Base-by-base conservation (phyloP, 2,888 invertebrate species). In the Fragum fragum region DNA sequence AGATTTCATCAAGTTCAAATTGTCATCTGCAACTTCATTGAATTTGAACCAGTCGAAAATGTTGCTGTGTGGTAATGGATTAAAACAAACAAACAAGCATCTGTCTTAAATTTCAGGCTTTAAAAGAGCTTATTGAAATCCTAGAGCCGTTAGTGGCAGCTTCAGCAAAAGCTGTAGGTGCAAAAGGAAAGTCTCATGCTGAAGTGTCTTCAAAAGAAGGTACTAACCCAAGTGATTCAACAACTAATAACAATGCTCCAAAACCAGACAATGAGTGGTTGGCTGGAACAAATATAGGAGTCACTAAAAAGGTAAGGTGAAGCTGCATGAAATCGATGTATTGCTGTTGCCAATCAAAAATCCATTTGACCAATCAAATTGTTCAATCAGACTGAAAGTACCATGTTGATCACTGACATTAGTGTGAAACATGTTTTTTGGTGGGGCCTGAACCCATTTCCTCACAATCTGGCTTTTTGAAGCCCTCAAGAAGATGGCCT, bases 201-300 rank as follows among this genome's bases (percentile, higher is more conserved):
- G 80, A 86, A 55, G 85, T 83, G 9, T 86, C 89, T 26, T 81
- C 79, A 0, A 87, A 85, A 66, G 63, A 76, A 55, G 81, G 76
- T 14, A 36, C 81, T 53, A 57, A 61, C 21, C 29, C 53, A 11
- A 77, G 47, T 55, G 59, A 68, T 29, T 59, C 28, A 42, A 66
- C 85, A 29, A 77, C 57, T 21, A 47, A 47, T 16, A 47, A 47
- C n/a, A 47, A n/a, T 47, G 47, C n/a, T 47, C 47, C 47, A 47
- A 47, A 47, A 14, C 86, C 82, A 29, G 89, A 89, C 70, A 73
- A 80, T 72, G 89, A 90, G 18, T 90, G 90, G 90, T 80, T 90
- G 32, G 68, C 78, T 23, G 90, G 88, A 26, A 90, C 91, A 23
- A 91, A 90, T 73, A 68, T 88, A 14, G 59, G 74, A 14, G 79